Base-by-base conservation (phyloP, 2,888 invertebrate genomes). In the Caenorhabditis doughertyi region DNA sequence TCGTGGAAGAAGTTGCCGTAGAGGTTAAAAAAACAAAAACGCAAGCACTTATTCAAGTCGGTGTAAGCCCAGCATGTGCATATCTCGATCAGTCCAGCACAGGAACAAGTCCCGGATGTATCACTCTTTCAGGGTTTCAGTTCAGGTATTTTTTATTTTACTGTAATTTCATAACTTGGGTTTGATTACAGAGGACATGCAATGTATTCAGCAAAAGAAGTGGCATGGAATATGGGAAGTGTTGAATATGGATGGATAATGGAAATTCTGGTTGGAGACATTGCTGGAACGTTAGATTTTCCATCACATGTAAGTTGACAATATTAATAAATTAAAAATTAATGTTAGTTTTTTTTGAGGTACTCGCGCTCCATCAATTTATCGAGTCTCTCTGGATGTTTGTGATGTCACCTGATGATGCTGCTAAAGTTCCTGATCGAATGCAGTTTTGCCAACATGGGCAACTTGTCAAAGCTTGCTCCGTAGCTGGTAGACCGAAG, bases 191-290 rank as follows among this genome's bases (percentile, higher is more conserved):
- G 98, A 87, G 98, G 98, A 0, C 97, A 97, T 92, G 97, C 97
- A 0, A 96, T 97, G 95, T 99, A 98, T 92, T 98, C 98, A 88
- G n/a, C 82, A 21, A 71, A 72, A 23, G 97, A 96, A 71, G 94
- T 97, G 83, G 95, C 95, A 9, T 93, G 97, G 23, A 96, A 97
- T 90, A 95, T 97, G 92, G 98, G 98, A 89, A 97, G 98, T 0
- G 93, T 98, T 23, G 99, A 99, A 92, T 99, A 99, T 92, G 96
- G 96, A 0, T 99, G 99, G 99, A 94, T 98, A 89, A 95, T 98
- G 89, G 98, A 99, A 92, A 72, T 97, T 4, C 96, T 97, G 88
- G 92, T 98, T 53, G 98, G 98, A 0, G 97, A 97, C 92, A 93
- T 99, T 18, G 96, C 95, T 29, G 98, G 97, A 0, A 95, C 96